These are phyloP conservation scores for Vidua macroura DNA, from an alignment of 2,113 vertebrate genomes.

Conservation along the genomic window DNA sequence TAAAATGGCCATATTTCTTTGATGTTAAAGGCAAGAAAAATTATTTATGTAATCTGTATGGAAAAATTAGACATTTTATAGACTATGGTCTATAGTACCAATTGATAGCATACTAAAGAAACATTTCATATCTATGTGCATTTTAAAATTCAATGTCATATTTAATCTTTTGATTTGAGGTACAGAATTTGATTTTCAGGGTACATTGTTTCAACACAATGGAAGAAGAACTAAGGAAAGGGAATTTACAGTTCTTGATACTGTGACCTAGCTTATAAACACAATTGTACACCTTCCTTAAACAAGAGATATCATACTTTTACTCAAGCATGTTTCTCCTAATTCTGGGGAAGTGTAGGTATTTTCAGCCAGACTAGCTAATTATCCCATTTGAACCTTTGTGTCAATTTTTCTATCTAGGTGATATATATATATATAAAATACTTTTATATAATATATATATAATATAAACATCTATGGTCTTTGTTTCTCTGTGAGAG, in stretches of 20 bases:
- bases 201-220: neutral
- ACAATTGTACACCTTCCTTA: neutral
- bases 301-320: neutral
- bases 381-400: neutral
- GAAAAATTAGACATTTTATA: neutral
- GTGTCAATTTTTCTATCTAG: neutral
- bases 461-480: neutral
- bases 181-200: neutral
- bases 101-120: neutral
- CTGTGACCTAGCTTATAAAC: neutral
- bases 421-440: neutral
- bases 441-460: too few species aligned
- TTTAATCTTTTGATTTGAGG: neutral
- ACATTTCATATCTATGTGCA: neutral
- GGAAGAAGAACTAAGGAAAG: neutral
- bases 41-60: neutral
- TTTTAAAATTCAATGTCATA: neutral
- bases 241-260: neutral
- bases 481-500: neutral
- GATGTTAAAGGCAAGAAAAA: neutral
- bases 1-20: neutral
- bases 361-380: neutral
- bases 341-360: neutral
- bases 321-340: neutral
- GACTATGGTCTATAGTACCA: neutral